Evolutionary conservation across 2,113 vertebrate species (phyloP), one percentile per base, ranked within the genome.

Genomic region (Merops nubicus): DNA sequence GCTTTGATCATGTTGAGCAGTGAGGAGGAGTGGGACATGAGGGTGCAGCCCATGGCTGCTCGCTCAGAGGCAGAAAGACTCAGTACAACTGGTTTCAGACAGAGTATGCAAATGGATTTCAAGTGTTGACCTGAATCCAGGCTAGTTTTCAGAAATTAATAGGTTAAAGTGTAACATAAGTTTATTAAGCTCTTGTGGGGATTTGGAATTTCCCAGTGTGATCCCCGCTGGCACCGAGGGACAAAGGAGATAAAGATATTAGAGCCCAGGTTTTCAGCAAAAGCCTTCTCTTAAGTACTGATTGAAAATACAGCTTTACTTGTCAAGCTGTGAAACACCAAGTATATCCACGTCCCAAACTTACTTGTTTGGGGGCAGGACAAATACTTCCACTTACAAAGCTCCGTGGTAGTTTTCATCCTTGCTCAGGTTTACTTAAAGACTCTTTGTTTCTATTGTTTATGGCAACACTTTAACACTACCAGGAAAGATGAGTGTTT

Each of bases 171-270:
- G 2, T 31, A 85, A 43, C 51, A 45, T 75, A 48, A 51, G 5
- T 96, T 92, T 83, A 28, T 82, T 94, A 91, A 96, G 53, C 62
- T 86, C 65, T 87, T 82, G 36, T 1, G 9, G 45, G 53, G 88
- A 96, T 94, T 92, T 96, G 53, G 76, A 85, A 89, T 89, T 96
- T 97, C 91, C 86, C 69, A 89, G 69, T 7, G 23, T 78, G 83
- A 92, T 94, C 83, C 65, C 56, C 62, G n/a, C 53, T 82, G 82
- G 75, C 40, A 75, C 33, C n/a, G 72, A 53, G 51, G 76, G 62
- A 96, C 5, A 31, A 88, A 95, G 75, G 57, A 94, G 88, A 90
- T 92, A 91, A 95, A 93, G 92, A 68, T 79, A 94, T 94, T 82
- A 91, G n/a, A 89, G 69, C 33, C 82, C 53, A 92, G 89, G 68